Evolutionary conservation across 2,888 invertebrate species (phyloP), one percentile per base, ranked within the genome.

Genomic region (Dexiosoma caninum): DNA sequence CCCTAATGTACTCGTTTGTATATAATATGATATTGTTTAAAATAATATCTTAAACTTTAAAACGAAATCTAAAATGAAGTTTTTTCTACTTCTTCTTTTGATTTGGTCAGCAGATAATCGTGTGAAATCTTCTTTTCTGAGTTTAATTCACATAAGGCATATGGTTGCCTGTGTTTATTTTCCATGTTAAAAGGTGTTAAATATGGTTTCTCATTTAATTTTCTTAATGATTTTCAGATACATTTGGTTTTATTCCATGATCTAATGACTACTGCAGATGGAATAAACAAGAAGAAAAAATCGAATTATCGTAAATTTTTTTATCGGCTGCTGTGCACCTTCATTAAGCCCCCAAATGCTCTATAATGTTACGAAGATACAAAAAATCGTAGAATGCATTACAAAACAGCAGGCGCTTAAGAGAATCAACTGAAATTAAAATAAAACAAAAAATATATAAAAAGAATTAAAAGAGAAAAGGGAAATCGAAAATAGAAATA

Each of bases 261-360:
- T 75, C 60, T 71, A 76, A 67, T 76, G 71, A 55, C 51, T 66
- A 55, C 66, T 53, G 66, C 80, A 80, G 76, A 76, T 80, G 71
- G 75, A 59, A 75, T 14, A 67, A 51, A 42, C 14, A 30, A 32
- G 23, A 37, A 46, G 70, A 71, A 46, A n/a, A 53, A 53, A 62
- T 74, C 37, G 53, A 60, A 55, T 51, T 60, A 19, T 78, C 53
- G 21, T 71, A 16, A 23, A 42, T 55, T 64, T 62, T 59, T 60
- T 16, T 49, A 74, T 79, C 76, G 76, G 81, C 67, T 78, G 74
- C 77, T 76, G 77, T 78, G 62, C 55, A 72, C 78, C 79, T 76
- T 71, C 75, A 80, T 76, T 76, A 76, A 72, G 82, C 82, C 83
- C 76, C 83, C 78, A 64, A 79, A 81, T 67, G 57, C 66, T 77